Evolutionary conservation across 2,113 vertebrate genomes (phyloP).

Genomic region (Stigmatopora nigra): DNA sequence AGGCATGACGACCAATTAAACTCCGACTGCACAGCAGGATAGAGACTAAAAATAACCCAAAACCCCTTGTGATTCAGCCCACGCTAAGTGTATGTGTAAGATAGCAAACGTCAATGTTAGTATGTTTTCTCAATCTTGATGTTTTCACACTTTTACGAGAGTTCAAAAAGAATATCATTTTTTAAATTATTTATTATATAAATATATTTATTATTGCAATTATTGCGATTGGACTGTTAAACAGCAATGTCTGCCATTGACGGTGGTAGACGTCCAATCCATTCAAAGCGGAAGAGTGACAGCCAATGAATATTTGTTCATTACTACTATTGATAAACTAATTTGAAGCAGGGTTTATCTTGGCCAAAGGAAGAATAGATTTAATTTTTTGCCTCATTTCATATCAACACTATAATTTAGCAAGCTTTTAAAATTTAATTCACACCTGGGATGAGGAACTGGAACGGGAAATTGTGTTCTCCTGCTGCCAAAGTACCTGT

Average conservation of each 20-base stretch:
- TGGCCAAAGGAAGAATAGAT: too few relatives aligned
- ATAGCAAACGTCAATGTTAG: constrained; percentile 7
- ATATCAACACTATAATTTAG: constrained; percentile 1
- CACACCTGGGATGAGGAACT: constrained; percentile 92
- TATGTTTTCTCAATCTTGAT: constrained; percentile 6
- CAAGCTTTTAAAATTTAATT: not conserved
- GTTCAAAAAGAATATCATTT: not conserved
- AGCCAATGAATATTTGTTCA: too few relatives aligned
- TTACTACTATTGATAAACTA: too few relatives aligned
- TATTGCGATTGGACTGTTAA: too few relatives aligned
- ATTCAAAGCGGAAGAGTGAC: too few relatives aligned
- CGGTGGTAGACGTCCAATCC: too few relatives aligned
- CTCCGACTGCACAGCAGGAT: constrained; percentile 45
- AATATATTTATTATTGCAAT: too few relatives aligned
- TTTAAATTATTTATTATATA: too few relatives aligned
- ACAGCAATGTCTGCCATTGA: too few relatives aligned
- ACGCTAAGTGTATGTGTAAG: constrained; percentile 12
- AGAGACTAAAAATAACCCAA: constrained; percentile 46
- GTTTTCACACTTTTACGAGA: not conserved
- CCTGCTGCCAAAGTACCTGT: constrained; percentile 81
- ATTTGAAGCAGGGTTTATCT: too few relatives aligned
- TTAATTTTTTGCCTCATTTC: not conserved
- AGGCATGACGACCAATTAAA: constrained; percentile 53
- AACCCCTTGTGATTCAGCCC: constrained; percentile 3
- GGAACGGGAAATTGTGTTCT: constrained; percentile 89